A percentile compares a stretch with the other conserved stretches of the same genome.
Conservation (phyloP, 2,888 invertebrate genomes). For the Lithophane socia region DNA sequence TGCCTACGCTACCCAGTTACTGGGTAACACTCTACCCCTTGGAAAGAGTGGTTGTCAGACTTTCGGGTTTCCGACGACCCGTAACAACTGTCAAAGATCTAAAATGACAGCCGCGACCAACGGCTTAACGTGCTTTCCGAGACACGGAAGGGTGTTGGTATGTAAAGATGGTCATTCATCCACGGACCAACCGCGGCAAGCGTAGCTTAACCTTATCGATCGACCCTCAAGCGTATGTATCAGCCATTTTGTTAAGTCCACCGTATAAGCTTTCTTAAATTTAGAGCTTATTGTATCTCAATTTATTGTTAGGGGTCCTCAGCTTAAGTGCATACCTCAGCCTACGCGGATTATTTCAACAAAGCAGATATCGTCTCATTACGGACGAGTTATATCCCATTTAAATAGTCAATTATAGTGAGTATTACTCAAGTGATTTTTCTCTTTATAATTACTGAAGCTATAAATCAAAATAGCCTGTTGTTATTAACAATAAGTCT, state of each 20-base stretch:
- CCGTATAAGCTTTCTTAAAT: conserved; percentile 37
- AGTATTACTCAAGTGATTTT: conserved; percentile 67
- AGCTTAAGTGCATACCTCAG: conserved; percentile 62
- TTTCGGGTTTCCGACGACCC: no score
- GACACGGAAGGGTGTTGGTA: no score
- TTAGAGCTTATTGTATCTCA: conserved; percentile 50
- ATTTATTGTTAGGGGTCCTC: conserved; percentile 55
- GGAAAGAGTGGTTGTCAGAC: no score
- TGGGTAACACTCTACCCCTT: no score
- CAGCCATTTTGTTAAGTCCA: conserved; percentile 17
- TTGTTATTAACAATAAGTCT: conserved; percentile 9
- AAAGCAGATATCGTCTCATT: conserved; percentile 78
- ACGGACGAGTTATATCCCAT: conserved; percentile 78
- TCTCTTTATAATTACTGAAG: conserved; percentile 73
- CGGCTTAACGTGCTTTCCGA: no score
- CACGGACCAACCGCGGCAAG: no score
- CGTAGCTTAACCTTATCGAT: no score
- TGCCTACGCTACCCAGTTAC: no score
- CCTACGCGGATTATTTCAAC: conserved; percentile 72
- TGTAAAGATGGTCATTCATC: no score
- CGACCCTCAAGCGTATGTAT: conserved; percentile 15
- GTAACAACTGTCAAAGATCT: no score
- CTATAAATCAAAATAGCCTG: conserved; percentile 28
- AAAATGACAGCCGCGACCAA: no score
- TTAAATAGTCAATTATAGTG: conserved; percentile 79